A percentile compares a stretch with the other conserved stretches of the same genome.
These are phyloP conservation scores for Kobus ellipsiprymnus DNA, from an alignment of 2,113 vertebrate species.

Conservation along the genomic window DNA sequence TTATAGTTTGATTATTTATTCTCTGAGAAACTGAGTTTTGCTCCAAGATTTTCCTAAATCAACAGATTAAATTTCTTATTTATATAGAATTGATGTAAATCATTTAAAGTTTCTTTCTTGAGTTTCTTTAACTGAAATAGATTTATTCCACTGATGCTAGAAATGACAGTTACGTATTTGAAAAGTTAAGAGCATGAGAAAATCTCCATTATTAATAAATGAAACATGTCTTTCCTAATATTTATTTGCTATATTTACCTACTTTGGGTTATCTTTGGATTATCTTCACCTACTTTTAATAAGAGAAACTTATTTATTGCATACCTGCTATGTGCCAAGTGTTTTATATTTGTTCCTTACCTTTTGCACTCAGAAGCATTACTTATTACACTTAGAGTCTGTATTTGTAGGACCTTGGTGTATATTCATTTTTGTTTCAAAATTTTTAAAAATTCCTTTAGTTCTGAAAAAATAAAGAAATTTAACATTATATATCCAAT, in stretches of 20 bases:
- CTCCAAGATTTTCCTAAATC: background rate
- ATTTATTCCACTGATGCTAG: background rate
- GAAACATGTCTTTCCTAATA: background rate
- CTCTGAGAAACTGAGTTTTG: conserved; percentile 32
- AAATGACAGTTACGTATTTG: conserved; percentile 7
- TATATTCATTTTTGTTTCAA: background rate
- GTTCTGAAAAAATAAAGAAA: background rate
- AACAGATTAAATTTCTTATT: conserved; percentile 13
- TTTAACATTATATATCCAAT: background rate
- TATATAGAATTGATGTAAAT: background rate
- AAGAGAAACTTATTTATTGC: background rate
- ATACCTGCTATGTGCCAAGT: background rate
- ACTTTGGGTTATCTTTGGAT: background rate
- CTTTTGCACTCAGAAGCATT: background rate
- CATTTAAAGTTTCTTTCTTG: conserved; percentile 27
- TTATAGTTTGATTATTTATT: conserved; percentile 36
- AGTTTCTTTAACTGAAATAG: conserved; percentile 27
- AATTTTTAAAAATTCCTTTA: background rate
- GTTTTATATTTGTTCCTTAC: conserved; percentile 4
- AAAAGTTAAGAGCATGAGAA: background rate
- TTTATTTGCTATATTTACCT: background rate
- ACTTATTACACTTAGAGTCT: background rate
- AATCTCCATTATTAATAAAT: conserved; percentile 16
- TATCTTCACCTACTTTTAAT: background rate
- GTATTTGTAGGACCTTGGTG: background rate